phyloP scores from a whole-genome alignment of 1,140 invertebrate genomes.

The Ridgeia piscesae region DNA sequence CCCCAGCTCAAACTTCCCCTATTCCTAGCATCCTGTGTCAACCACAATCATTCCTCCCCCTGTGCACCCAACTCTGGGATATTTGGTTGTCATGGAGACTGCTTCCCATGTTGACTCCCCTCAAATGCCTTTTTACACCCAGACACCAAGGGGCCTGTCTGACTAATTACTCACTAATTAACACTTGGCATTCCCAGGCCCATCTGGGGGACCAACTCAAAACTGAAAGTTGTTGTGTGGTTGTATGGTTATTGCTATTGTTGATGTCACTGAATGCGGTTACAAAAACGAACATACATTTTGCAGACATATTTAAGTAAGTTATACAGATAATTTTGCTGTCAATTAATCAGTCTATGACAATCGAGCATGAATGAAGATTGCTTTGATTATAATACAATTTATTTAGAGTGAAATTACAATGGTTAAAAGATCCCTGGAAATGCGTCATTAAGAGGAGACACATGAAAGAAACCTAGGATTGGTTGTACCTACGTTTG shows the following conservation, averaged over 20 bases:
- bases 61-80: background rate
- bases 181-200: background rate
- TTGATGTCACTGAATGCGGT: no score
- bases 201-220: background rate
- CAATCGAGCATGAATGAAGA: no score
- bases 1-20: background rate
- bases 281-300: background rate
- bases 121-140: background rate
- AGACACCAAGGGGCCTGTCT: background rate
- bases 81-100: background rate
- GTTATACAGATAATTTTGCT: no score
- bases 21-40: background rate
- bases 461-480: no score
- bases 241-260: no score
- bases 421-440: no score
- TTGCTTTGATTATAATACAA: no score
- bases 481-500: no score
- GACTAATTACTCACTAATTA: background rate
- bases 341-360: no score
- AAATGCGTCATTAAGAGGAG: no score
- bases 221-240: background rate
- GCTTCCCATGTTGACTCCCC: background rate
- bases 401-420: no score
- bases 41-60: background rate
- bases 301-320: background rate